A percentile compares a stretch with the other conserved stretches of the same genome.
Evolutionary conservation across 2,113 vertebrate genomes (phyloP).

Genomic region (Heterotis niloticus): DNA sequence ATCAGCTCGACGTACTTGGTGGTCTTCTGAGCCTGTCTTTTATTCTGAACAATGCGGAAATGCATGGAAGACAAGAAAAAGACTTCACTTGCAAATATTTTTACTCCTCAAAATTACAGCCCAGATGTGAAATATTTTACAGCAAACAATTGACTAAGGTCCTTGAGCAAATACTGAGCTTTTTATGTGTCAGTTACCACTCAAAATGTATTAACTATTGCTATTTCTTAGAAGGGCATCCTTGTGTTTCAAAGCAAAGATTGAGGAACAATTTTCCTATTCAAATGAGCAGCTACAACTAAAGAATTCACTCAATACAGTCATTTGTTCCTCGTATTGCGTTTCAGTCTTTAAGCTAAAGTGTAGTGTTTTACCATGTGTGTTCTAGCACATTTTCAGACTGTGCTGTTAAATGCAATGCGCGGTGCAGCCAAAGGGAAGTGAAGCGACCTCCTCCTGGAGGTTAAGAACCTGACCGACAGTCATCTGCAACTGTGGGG

Average conservation of each 20-base stretch:
- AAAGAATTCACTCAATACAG: background rate
- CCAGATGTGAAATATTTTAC: background rate
- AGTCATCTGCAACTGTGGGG: background rate
- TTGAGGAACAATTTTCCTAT: background rate
- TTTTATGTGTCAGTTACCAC: too few relatives aligned
- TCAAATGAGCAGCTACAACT: background rate
- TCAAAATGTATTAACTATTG: background rate
- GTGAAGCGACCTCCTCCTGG: background rate
- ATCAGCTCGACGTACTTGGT: constrained; percentile 96
- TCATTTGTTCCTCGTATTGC: background rate
- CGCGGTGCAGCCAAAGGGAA: background rate
- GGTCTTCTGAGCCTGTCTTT: constrained; percentile 79
- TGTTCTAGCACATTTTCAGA: background rate
- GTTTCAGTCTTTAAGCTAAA: background rate
- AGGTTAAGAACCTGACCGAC: background rate
- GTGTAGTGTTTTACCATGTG: background rate
- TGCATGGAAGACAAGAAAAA: background rate
- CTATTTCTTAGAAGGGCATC: background rate
- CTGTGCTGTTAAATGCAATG: background rate
- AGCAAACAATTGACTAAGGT: background rate
- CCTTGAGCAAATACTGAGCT: background rate
- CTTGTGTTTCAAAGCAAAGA: background rate
- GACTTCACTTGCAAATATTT: background rate
- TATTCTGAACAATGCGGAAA: constrained; percentile 67
- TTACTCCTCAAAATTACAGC: background rate